A percentile compares a stretch with the other conserved stretches of the same genome.
These are phyloP conservation scores for Sebastes steindachneri DNA, from an alignment of 2,797 vertebrate species.

Conservation along the genomic window DNA sequence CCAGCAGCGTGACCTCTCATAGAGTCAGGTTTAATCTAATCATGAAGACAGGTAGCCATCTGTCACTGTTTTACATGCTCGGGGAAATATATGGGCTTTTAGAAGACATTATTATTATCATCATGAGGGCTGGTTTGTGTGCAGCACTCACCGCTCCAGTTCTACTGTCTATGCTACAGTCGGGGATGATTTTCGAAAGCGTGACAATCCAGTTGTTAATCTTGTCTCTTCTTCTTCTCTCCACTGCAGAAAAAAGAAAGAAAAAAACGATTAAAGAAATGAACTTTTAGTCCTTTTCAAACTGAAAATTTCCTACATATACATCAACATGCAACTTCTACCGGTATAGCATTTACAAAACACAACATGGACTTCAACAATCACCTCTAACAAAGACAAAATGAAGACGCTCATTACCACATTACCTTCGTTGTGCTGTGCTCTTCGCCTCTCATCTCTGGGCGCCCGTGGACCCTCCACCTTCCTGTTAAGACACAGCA, in stretches of 20 bases:
- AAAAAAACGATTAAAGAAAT: neutral
- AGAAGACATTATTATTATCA: no score
- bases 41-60: neutral
- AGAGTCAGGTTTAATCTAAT: neutral
- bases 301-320: neutral
- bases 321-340: neutral
- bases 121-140: neutral
- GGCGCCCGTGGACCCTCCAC: slow-evolving; percentile 92
- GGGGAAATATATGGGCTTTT: neutral
- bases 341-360: neutral
- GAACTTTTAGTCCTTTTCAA: neutral
- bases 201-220: slow-evolving; percentile 97
- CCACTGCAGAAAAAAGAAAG: slow-evolving; percentile 80
- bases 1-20: neutral
- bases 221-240: slow-evolving; percentile 92
- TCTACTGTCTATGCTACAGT: slow-evolving; percentile 89
- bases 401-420: slow-evolving; percentile 56
- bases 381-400: neutral
- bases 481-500: slow-evolving; percentile 82
- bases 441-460: slow-evolving; percentile 91
- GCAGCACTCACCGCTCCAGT: slow-evolving; percentile 87
- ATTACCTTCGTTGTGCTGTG: slow-evolving; percentile 94
- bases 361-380: neutral
- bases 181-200: slow-evolving; percentile 94
- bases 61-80: neutral